Evolutionary conservation across 2,888 invertebrate species (phyloP).

Genomic region (Dryococelus australis): DNA sequence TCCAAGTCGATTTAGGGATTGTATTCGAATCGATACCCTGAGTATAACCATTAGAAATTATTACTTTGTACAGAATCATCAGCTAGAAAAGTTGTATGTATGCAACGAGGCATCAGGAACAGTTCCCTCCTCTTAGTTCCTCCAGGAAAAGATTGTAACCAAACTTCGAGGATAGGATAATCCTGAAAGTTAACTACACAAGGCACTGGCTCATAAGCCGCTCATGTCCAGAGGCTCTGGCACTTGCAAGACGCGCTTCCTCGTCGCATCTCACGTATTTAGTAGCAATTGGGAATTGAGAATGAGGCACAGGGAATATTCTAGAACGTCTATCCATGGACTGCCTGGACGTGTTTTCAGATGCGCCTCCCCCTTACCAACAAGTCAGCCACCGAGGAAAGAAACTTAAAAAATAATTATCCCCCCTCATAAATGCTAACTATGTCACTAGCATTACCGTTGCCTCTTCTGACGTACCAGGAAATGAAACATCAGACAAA

Average conservation of each 20-base stretch:
- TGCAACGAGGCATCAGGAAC: no score
- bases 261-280: conserved; percentile 1
- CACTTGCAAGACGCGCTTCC: background rate
- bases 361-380: background rate
- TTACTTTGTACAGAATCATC: no score
- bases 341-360: background rate
- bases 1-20: no score
- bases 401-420: background rate
- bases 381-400: background rate
- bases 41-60: no score
- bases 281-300: conserved; percentile 16
- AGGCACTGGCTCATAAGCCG: background rate
- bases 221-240: background rate
- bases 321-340: background rate
- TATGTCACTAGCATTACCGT: background rate
- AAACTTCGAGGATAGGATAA: no score
- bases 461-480: background rate
- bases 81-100: no score
- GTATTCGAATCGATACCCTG: no score
- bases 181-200: no score
- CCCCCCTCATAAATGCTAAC: background rate
- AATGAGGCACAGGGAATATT: background rate
- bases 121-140: no score
- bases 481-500: no score
- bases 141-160: no score